Evolutionary conservation across 2,113 vertebrate species (phyloP).

Genomic region (Indicator indicator): DNA sequence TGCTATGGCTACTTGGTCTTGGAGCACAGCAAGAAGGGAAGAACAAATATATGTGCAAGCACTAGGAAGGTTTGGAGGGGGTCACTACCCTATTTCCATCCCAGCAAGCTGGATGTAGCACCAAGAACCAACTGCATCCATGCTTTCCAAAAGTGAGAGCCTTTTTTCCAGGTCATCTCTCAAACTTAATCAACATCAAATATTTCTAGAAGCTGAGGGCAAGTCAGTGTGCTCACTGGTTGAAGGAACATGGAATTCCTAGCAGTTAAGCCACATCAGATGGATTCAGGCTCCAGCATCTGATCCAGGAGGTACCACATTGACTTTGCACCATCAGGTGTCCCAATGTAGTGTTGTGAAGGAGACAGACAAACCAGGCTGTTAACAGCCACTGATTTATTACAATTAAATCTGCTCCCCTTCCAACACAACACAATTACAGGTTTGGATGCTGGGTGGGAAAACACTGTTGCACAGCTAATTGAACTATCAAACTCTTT

Average conservation of each 20-base stretch:
- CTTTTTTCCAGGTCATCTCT: neutral
- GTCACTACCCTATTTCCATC: neutral
- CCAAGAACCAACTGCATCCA: neutral
- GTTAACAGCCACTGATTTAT: no score
- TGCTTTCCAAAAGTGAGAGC: neutral
- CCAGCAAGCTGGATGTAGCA: neutral
- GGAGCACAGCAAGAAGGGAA: neutral
- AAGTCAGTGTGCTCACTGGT: neutral
- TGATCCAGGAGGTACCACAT: fast-evolving
- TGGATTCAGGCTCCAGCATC: neutral
- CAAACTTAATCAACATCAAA: neutral
- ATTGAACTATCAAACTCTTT: no score
- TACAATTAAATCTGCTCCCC: no score
- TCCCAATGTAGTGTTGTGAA: neutral
- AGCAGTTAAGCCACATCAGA: neutral
- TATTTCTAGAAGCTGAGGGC: neutral
- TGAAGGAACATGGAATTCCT: neutral
- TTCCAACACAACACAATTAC: no score
- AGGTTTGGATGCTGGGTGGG: no score
- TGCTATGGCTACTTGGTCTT: neutral
- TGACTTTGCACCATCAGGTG: neutral
- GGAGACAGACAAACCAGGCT: no score
- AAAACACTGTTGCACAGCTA: no score
- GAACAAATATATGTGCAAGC: neutral
- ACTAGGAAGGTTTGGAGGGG: no score